phyloP scores from a whole-genome alignment of 2,888 invertebrate species.

The Agapostemon virescens region DNA sequence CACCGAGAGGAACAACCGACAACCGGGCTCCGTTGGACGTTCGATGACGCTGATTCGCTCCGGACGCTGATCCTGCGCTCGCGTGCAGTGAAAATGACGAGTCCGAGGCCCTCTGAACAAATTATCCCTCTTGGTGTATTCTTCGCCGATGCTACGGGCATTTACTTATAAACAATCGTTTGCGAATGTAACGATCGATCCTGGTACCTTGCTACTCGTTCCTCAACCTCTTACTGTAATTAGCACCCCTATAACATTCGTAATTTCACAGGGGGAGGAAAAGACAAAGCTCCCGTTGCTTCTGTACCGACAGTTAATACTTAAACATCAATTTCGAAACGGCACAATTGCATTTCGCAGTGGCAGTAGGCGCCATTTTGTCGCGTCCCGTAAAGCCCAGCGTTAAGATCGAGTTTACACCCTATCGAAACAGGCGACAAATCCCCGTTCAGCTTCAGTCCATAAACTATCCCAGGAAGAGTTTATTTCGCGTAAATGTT shows the following conservation, averaged over 20 bases:
- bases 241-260: neutral
- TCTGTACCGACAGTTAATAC: neutral
- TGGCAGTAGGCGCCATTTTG: too few relatives aligned
- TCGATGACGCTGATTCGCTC: slow-evolving; percentile 4
- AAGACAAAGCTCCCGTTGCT: neutral
- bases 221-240: neutral
- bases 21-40: neutral
- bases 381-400: too few relatives aligned
- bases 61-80: neutral
- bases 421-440: too few relatives aligned
- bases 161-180: neutral
- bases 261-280: neutral
- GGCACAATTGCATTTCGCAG: neutral
- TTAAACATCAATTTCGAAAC: too few relatives aligned
- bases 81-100: neutral
- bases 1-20: slow-evolving; percentile 14
- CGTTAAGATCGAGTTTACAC: too few relatives aligned
- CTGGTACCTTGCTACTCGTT: neutral
- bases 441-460: too few relatives aligned
- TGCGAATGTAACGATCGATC: neutral
- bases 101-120: neutral
- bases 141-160: neutral
- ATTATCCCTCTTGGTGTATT: neutral
- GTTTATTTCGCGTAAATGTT: too few relatives aligned
- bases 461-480: too few relatives aligned